These are phyloP conservation scores for Creontiades dilutus DNA, from an alignment of 2,888 invertebrate genomes.

Conservation along the genomic window DNA sequence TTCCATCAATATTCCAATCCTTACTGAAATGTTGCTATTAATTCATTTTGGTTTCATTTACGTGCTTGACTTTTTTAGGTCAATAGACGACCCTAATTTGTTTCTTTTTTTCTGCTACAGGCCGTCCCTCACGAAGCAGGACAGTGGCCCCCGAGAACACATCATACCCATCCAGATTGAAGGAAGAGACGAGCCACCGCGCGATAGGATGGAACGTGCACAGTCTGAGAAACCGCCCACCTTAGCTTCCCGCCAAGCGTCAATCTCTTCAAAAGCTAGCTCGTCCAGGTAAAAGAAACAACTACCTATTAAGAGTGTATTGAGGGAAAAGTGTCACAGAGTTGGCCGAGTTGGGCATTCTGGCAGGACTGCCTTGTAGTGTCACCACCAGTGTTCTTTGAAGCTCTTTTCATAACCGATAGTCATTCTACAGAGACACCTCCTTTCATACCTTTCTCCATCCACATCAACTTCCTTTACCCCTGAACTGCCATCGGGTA, in stretches of 20 bases:
- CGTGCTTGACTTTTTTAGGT: neutral
- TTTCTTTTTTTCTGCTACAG: slow-evolving; percentile 34
- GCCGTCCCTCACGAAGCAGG: slow-evolving; percentile 74
- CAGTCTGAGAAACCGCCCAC: slow-evolving; percentile 67
- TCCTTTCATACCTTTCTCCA: too few species aligned
- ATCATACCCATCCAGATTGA: slow-evolving; percentile 84
- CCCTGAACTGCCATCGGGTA: too few species aligned
- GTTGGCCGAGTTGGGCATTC: too few species aligned
- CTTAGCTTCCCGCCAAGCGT: slow-evolving; percentile 67
- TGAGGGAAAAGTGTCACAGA: too few species aligned
- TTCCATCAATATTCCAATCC: neutral
- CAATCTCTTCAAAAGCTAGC: slow-evolving; percentile 70
- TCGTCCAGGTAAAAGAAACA: slow-evolving; percentile 46
- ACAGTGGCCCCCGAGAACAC: slow-evolving; percentile 80
- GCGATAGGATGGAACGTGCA: slow-evolving; percentile 36
- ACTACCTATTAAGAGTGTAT: too few species aligned
- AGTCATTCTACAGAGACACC: too few species aligned
- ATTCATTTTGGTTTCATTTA: neutral
- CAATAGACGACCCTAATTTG: neutral
- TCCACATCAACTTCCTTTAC: too few species aligned
- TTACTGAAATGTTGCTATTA: neutral
- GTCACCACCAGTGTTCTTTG: too few species aligned
- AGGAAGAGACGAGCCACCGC: slow-evolving; percentile 77
- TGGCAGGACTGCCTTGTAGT: too few species aligned
- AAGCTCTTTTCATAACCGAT: too few species aligned